These are phyloP conservation scores for Heteropelma amictum DNA, from an alignment of 2,888 invertebrate genomes.

Conservation along the genomic window DNA sequence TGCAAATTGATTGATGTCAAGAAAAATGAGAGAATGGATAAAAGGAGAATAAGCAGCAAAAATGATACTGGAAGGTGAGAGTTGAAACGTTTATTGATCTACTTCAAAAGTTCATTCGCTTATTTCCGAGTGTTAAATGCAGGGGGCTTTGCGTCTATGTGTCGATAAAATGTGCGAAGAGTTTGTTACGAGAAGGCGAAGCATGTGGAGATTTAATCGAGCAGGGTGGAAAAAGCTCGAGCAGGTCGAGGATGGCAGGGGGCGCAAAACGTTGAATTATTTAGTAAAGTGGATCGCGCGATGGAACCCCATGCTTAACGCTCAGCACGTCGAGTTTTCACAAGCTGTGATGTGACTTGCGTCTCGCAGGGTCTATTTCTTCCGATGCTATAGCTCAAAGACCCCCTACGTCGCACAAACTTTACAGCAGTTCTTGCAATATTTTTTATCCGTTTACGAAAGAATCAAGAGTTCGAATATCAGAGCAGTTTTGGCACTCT, in stretches of 20 bases:
- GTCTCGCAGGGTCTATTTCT: not conserved
- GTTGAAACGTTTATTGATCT: constrained; percentile 29
- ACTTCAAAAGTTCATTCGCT: constrained; percentile 30
- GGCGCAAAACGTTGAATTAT: constrained; percentile 50
- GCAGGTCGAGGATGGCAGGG: not conserved
- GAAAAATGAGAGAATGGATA: not conserved
- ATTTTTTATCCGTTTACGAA: too few species aligned
- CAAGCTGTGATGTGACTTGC: constrained; percentile 36
- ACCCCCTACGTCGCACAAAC: constrained; percentile 18
- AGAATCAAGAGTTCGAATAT: too few species aligned
- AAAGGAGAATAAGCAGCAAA: not conserved
- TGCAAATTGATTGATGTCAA: too few species aligned
- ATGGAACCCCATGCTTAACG: constrained; percentile 35
- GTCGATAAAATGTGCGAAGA: constrained; percentile 1
- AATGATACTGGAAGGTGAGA: not conserved
- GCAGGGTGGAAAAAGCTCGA: constrained; percentile 19
- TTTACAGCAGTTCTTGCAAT: too few species aligned
- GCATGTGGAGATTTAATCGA: constrained; percentile 50
- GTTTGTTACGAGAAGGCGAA: constrained; percentile 27
- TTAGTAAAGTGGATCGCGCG: constrained; percentile 50
- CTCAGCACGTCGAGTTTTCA: constrained; percentile 29
- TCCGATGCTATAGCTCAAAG: constrained; percentile 27
- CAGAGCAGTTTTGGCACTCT: too few species aligned
- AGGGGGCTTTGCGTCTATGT: constrained; percentile 3
- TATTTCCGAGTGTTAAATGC: constrained; percentile 28